Base-by-base conservation (phyloP, 53 echinoderm and acorn worm genomes). In the Arbacia lixula region DNA sequence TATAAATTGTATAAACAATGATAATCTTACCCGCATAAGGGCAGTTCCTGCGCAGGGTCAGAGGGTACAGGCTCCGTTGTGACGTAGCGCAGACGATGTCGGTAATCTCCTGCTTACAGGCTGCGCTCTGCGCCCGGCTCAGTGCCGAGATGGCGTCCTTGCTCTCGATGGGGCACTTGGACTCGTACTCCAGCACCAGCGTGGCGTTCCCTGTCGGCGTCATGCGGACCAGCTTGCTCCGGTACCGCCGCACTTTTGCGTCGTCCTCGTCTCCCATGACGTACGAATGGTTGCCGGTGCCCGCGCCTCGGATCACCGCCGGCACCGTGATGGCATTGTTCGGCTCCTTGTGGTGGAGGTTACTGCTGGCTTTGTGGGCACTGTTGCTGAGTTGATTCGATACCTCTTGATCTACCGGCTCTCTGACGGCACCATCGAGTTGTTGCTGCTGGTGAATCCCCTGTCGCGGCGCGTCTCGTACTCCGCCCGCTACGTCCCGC, bases 31-130 rank as follows among this genome's bases (percentile, higher is more conserved):
- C 84, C 53, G 68, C 3, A 29, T 24, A 22, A 5, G 94, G 90
- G 33, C 99, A 98, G 25, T 85, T 56, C 32, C 94, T 66, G 11
- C 88, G 92, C 77, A 94, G 62, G 25, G 78, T 66, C 24, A 51
- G 39, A 10, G 99, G 99, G 85, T 93, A 99, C n/a, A 99, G 71
- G 73, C 80, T 80, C 33, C 89, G 84, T 54, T 89, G 66, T 43
- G 90, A 74, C 69, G 90, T 86, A 46, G 80, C 79, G 74, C 99
- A 99, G 21, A 92, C 88, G 14, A 83, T 87, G 73, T 99, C 94
- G 3, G 94, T 94, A 42, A 99, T 92, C 10, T 88, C 85, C 81
- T 99, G 94, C 74, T 95, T 99, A 80, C 99, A 99, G 38, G 88
- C 69, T 6, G 80, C 36, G 1, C 88, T 84, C 8, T 43, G 71